A percentile compares a stretch with the other conserved stretches of the same genome.
These are phyloP conservation scores for Seriola quinqueradiata DNA, from an alignment of 2,113 vertebrate genomes.

Conservation along the genomic window DNA sequence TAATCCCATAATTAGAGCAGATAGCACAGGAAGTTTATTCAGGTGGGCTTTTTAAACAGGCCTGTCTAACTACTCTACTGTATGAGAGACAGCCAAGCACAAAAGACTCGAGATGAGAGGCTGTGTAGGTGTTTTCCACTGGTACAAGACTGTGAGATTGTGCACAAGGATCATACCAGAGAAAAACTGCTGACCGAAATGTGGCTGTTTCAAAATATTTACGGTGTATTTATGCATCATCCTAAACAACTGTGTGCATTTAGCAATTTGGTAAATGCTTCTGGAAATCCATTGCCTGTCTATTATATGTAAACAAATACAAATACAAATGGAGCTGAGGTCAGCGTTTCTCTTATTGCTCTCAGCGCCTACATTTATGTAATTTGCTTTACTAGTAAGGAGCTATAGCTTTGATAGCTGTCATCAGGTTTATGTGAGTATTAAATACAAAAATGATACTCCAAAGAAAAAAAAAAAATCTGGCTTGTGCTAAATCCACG, in stretches of 20 bases:
- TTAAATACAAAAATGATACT: not conserved
- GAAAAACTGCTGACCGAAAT: slow-evolving; percentile 3
- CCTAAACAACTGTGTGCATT: not conserved
- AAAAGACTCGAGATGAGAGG: slow-evolving; percentile 45
- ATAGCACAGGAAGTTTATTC: slow-evolving; percentile 80
- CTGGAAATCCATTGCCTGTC: not conserved
- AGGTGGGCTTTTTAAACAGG: slow-evolving; percentile 71
- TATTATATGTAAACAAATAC: not conserved
- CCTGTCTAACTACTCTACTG: slow-evolving; percentile 61
- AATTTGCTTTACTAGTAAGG: not conserved
- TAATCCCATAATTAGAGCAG: slow-evolving; percentile 81
- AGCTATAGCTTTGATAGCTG: not conserved
- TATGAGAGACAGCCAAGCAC: slow-evolving; percentile 59
- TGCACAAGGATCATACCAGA: slow-evolving; percentile 25
- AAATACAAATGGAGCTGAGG: not conserved
- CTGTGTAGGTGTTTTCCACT: slow-evolving; percentile 57
- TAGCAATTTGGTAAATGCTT: not conserved
- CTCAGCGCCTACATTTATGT: not conserved
- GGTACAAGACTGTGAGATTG: not conserved
- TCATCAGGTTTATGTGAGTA: not conserved
- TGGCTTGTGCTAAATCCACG: slow-evolving; percentile 16
- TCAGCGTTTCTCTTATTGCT: not conserved
- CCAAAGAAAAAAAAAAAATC: not conserved
- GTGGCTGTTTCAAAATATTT: not conserved
- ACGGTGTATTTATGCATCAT: not conserved